Evolutionary conservation across 2,888 invertebrate genomes (phyloP), one percentile per base, ranked within the genome.

Genomic region (Electrophaes corylata): DNA sequence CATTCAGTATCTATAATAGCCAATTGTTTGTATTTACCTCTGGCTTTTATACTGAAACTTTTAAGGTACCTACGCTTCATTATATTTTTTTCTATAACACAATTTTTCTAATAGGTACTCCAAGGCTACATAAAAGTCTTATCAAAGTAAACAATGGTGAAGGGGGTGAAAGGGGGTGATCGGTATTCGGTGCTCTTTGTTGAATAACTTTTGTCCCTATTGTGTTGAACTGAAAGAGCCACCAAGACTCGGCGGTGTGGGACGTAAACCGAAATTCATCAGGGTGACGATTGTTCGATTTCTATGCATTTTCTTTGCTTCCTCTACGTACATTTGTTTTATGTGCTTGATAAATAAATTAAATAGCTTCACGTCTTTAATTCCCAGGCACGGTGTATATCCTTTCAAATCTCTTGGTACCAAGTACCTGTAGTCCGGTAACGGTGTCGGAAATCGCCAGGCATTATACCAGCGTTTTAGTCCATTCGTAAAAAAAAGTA

Each of bases 131-230:
- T 86, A 88, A 89, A 91, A 91, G 86, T 88, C 76, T 82, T 88
- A 89, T 88, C 87, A 88, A 88, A 88, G 87, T 89, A 90, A 90
- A 90, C 90, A 90, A 91, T 87, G 85, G 86, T 81, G 83, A 83
- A 84, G 81, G 79, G 78, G 76, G 78, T 72, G 70, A n/a, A 73
- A 79, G 83, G 82, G 84, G 84, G 81, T 89, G 92, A 91, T 92
- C 91, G 91, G 91, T 91, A 92, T 92, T 92, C 89, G 91, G 91
- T 88, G 89, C 86, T 88, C 89, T 91, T 91, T 92, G 92, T 87
- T 86, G 90, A 89, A 90, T 91, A 92, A 92, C 92, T 92, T 92
- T 92, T 92, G 92, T 92, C 89, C 91, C 92, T 88, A 91, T 92
- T 92, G 91, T 91, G 88, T 87, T 70, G 87, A 87, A 53, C 40